These are phyloP conservation scores for Panurus biarmicus DNA, from an alignment of 2,113 vertebrate genomes.

Conservation along the genomic window DNA sequence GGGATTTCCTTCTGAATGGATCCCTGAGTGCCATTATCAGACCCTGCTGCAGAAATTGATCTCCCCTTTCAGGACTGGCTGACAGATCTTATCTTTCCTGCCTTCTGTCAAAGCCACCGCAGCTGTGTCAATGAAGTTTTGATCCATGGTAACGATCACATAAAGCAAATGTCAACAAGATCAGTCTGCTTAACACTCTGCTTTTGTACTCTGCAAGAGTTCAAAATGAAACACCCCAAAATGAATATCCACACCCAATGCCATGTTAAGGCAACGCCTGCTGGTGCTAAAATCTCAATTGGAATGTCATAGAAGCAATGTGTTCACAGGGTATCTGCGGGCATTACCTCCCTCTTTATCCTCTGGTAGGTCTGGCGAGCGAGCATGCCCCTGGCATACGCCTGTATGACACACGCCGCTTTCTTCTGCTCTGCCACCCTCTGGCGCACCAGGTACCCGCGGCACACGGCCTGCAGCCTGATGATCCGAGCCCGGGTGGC, in stretches of 20 bases:
- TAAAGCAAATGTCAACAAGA: neutral
- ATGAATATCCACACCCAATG: neutral
- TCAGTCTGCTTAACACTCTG: neutral
- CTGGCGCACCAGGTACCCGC: slow-evolving; percentile 78
- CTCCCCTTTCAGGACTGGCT: neutral
- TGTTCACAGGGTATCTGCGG: neutral
- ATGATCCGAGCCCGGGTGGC: slow-evolving; percentile 55
- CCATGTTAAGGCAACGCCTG: neutral
- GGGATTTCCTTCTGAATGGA: neutral
- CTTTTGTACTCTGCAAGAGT: neutral
- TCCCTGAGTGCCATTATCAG: neutral
- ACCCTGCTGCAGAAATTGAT: neutral
- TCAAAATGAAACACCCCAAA: neutral
- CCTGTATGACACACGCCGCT: slow-evolving; percentile 82
- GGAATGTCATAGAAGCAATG: neutral
- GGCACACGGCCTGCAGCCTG: slow-evolving; percentile 74
- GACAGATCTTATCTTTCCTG: neutral
- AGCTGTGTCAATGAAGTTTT: neutral
- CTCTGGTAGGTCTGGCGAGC: slow-evolving; percentile 65
- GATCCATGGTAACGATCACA: neutral
- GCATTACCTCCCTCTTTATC: slow-evolving; percentile 72
- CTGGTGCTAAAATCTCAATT: neutral
- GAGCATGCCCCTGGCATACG: slow-evolving; percentile 78
- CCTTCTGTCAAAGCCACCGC: neutral
- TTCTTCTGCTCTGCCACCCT: slow-evolving; percentile 68